These are phyloP conservation scores for Dufourea novaeangliae DNA, from an alignment of 1,140 invertebrate genomes.

Conservation along the genomic window DNA sequence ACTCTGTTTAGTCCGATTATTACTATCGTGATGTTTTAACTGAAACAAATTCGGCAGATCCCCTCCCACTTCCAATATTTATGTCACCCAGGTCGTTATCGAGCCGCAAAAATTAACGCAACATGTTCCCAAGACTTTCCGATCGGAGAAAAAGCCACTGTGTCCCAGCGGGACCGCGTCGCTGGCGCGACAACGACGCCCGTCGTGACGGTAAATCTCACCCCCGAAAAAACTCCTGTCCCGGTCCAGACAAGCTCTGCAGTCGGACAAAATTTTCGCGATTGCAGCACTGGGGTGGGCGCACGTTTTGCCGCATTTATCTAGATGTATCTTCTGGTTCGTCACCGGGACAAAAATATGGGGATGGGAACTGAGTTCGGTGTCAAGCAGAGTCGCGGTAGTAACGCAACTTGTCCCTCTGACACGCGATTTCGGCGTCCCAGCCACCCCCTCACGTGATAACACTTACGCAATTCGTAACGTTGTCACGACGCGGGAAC, in stretches of 20 bases:
- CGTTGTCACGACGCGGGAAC: slow-evolving; percentile 41
- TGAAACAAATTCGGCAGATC: too few relatives aligned
- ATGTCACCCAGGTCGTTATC: slow-evolving; percentile 7
- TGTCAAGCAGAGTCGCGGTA: slow-evolving; percentile 23
- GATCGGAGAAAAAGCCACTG: background rate
- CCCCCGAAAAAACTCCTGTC: slow-evolving; percentile 39
- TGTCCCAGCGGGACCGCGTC: slow-evolving; percentile 10
- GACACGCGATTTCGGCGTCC: slow-evolving; percentile 6
- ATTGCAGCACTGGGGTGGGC: slow-evolving; percentile 9
- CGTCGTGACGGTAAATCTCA: slow-evolving; percentile 64
- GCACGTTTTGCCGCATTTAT: slow-evolving; percentile 76
- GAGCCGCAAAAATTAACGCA: background rate
- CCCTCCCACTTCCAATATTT: background rate
- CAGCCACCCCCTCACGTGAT: slow-evolving; percentile 27
- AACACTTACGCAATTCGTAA: slow-evolving; percentile 57
- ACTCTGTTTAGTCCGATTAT: too few relatives aligned
- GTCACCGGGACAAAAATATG: slow-evolving; percentile 69
- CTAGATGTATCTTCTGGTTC: slow-evolving; percentile 76
- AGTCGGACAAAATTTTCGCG: slow-evolving; percentile 61
- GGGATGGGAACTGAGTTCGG: slow-evolving; percentile 69
- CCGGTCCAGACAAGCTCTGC: slow-evolving; percentile 5
- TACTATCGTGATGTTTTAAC: too few relatives aligned
- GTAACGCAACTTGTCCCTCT: slow-evolving; percentile 1
- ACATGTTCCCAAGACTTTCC: background rate
- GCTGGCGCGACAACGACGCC: slow-evolving; percentile 41